Percentiles rank a stretch among this genome's conserved stretches.
phyloP scores from a whole-genome alignment of 2,797 vertebrate genomes.

The Rhabdophis nuchalis region DNA sequence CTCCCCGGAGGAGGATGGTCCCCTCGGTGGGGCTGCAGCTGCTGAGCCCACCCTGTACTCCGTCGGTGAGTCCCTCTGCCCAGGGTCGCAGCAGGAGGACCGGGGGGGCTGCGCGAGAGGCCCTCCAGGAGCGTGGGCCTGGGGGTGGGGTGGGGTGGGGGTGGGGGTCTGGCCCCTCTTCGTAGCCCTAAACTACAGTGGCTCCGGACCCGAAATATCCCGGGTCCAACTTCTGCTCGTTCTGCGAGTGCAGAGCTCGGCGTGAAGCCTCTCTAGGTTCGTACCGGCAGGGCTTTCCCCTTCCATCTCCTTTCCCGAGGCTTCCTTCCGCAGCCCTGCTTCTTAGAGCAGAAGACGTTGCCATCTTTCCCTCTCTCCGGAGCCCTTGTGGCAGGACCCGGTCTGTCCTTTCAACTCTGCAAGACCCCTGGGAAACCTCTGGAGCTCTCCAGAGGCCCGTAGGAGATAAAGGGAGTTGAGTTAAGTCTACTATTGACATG shows the following conservation, averaged over 20 bases:
- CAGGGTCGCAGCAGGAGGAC: background rate
- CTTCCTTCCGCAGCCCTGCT: background rate
- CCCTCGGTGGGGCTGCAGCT: constrained; percentile 55
- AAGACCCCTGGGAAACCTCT: background rate
- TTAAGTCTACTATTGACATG: background rate
- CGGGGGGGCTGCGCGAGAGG: too few relatives aligned
- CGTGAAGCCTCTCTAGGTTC: background rate
- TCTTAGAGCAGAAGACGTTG: background rate
- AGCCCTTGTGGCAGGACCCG: background rate
- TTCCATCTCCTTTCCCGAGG: background rate
- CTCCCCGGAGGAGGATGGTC: constrained; percentile 55
- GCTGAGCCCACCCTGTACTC: constrained; percentile 45
- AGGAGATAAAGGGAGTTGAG: background rate
- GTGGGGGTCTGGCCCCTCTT: background rate
- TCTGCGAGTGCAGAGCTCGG: background rate
- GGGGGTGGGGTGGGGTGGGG: background rate
- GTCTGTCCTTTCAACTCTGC: background rate
- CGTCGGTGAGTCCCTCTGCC: constrained; percentile 55
- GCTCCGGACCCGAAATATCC: too few relatives aligned
- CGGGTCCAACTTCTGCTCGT: background rate
- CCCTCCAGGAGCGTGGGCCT: background rate
- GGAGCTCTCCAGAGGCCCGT: background rate
- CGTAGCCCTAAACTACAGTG: background rate
- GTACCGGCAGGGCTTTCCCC: background rate
- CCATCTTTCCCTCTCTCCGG: background rate